Percentiles rank a stretch among this genome's conserved stretches.
phyloP scores from a whole-genome alignment of 2,797 vertebrate species.

The Cirrhinus mrigala region DNA sequence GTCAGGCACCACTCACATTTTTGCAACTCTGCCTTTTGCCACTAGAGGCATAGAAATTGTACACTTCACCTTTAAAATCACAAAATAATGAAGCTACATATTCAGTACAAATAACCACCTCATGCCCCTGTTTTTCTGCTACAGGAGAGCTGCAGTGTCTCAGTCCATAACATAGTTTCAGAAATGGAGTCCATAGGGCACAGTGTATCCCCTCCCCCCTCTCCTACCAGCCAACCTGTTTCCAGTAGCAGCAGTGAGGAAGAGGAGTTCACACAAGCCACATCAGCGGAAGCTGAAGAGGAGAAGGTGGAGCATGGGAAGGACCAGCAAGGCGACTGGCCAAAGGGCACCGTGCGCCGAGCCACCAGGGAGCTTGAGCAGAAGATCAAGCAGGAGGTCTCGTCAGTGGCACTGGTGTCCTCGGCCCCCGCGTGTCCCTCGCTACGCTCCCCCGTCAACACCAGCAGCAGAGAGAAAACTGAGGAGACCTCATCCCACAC shows the following conservation, averaged over 20 bases:
- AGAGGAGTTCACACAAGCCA: constrained; percentile 54
- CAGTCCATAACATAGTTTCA: constrained; percentile 91
- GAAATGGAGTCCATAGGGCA: constrained; percentile 92
- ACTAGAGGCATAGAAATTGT: not conserved
- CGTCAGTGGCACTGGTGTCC: constrained; percentile 51
- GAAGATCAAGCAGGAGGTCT: constrained; percentile 83
- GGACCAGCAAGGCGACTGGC: constrained; percentile 70
- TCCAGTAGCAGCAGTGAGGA: constrained; percentile 59
- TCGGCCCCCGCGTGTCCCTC: constrained; percentile 47
- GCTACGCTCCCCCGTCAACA: constrained; percentile 38
- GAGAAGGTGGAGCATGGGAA: constrained; percentile 52
- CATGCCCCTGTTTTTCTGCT: constrained; percentile 31
- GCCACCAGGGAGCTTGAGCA: constrained; percentile 93
- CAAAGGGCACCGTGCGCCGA: constrained; percentile 86
- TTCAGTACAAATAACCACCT: constrained; percentile 1
- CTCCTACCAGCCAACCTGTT: constrained; percentile 43
- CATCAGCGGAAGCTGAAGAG: constrained; percentile 39
- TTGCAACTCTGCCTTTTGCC: not conserved
- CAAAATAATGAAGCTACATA: not conserved
- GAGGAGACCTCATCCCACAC: constrained; percentile 72
- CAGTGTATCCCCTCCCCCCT: constrained; percentile 60
- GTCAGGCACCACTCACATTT: not conserved
- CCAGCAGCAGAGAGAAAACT: constrained; percentile 54
- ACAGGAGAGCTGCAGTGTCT: constrained; percentile 76
- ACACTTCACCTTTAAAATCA: constrained; percentile 41